Percentiles rank a stretch among this genome's conserved stretches.
These are phyloP conservation scores for Bemisia tabaci DNA, from an alignment of 1,140 invertebrate genomes.

Conservation along the genomic window DNA sequence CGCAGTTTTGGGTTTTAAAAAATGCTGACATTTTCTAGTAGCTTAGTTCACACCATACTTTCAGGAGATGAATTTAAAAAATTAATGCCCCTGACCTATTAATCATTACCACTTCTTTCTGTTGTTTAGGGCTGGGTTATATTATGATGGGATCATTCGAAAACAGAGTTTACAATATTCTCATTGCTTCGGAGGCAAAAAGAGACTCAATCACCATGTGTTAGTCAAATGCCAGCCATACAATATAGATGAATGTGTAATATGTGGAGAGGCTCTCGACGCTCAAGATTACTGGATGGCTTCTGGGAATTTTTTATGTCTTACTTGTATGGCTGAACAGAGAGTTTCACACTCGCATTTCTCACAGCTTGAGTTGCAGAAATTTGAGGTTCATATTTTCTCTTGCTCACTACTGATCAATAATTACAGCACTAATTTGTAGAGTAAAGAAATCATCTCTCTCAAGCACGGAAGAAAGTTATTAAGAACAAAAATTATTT, in stretches of 20 bases:
- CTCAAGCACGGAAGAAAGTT: no score
- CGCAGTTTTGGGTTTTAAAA: no score
- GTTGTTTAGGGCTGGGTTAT: not conserved
- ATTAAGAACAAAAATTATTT: no score
- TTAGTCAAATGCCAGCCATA: not conserved
- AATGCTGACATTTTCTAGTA: no score
- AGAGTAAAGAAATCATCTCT: no score
- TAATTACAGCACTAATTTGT: no score
- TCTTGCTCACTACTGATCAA: no score
- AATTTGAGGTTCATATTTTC: no score
- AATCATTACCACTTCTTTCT: no score
- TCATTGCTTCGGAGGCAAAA: not conserved
- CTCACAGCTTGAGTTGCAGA: not conserved
- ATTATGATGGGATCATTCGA: not conserved
- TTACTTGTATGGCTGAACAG: not conserved
- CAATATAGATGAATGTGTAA: not conserved
- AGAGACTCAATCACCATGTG: not conserved
- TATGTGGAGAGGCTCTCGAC: not conserved
- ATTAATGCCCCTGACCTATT: no score
- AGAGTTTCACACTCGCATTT: not conserved
- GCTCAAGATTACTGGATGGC: not conserved
- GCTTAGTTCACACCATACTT: no score
- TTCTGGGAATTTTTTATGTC: not conserved
- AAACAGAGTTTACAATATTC: not conserved
- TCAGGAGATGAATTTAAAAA: no score